These are phyloP conservation scores for Spongia lamella DNA, from an alignment of 37 sponge, comb jelly and placozoan genomes.

Conservation along the genomic window DNA sequence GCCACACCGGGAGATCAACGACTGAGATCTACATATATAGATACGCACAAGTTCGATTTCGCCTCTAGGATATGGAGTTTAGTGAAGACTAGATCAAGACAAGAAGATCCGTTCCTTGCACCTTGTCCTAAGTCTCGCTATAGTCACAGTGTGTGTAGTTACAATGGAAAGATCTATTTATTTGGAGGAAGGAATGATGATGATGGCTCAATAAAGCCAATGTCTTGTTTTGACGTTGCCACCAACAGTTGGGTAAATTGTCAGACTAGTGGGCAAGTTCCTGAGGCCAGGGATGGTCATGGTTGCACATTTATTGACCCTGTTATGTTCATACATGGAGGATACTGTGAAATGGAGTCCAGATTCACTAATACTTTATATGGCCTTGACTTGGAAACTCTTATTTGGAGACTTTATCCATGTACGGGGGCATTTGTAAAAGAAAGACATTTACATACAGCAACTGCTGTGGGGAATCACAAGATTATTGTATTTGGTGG, in stretches of 20 bases:
- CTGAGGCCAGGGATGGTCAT: constrained; percentile 62
- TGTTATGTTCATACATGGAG: constrained; percentile 74
- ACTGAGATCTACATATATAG: constrained; percentile 58
- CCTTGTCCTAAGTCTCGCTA: constrained; percentile 38
- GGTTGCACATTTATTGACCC: constrained; percentile 44
- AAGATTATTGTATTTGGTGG: constrained; percentile 64
- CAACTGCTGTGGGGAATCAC: constrained; percentile 26
- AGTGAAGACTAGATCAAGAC: neutral
- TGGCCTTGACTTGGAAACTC: constrained; percentile 55
- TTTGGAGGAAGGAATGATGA: constrained; percentile 86
- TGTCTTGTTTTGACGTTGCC: constrained; percentile 63
- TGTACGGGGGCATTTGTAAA: constrained; percentile 31
- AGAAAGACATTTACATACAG: constrained; percentile 74
- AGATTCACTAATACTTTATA: constrained; percentile 51
- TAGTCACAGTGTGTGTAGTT: constrained; percentile 61
- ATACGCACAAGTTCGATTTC: constrained; percentile 50
- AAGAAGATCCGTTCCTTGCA: too few species aligned
- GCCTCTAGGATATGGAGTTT: neutral
- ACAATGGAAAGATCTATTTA: constrained; percentile 66
- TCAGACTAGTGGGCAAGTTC: constrained; percentile 4
- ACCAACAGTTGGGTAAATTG: constrained; percentile 53
- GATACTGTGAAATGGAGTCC: constrained; percentile 9
- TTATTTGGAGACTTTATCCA: constrained; percentile 35
- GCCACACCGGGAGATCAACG: constrained; percentile 21
- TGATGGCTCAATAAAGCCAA: constrained; percentile 49